Percentiles rank a stretch among this genome's conserved stretches.
These are phyloP conservation scores for Sparidentex hasta DNA, from an alignment of 2,797 vertebrate species.

Conservation along the genomic window DNA sequence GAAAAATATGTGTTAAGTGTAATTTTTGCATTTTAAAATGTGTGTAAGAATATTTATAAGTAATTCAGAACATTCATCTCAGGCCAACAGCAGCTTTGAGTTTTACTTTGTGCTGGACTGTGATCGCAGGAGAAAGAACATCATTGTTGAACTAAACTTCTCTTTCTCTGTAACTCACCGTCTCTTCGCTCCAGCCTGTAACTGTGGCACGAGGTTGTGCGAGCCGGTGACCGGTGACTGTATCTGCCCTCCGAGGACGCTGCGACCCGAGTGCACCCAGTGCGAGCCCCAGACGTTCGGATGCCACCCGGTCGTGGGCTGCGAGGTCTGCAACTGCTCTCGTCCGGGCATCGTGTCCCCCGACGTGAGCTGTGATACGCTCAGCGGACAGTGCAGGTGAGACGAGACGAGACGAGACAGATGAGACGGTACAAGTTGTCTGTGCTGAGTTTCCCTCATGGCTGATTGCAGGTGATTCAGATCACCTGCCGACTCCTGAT, in stretches of 20 bases:
- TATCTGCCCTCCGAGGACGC: slow-evolving; percentile 93
- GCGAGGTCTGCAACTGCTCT: slow-evolving; percentile 96
- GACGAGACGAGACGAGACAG: neutral
- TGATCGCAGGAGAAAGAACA: no score
- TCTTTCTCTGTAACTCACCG: neutral
- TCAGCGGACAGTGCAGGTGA: slow-evolving; percentile 96
- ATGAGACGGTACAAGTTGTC: no score
- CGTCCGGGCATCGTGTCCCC: slow-evolving; percentile 85
- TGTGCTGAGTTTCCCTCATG: no score
- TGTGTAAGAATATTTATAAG: no score
- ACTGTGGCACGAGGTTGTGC: slow-evolving; percentile 90
- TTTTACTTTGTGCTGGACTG: no score
- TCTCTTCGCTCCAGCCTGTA: slow-evolving; percentile 86
- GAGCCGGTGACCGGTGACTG: slow-evolving; percentile 93
- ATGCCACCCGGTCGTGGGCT: slow-evolving; percentile 95
- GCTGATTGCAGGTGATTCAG: no score
- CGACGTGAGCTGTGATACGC: slow-evolving; percentile 86
- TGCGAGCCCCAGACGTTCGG: slow-evolving; percentile 95
- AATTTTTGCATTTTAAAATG: no score
- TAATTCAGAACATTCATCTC: no score
- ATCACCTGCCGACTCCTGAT: no score
- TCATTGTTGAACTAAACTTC: neutral
- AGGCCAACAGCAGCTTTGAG: no score
- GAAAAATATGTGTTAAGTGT: no score
- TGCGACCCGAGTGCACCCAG: slow-evolving; percentile 89